Percentiles rank a stretch among this genome's conserved stretches.
Evolutionary conservation across 2,113 vertebrate species (phyloP).

Genomic region (Siniperca knerii): DNA sequence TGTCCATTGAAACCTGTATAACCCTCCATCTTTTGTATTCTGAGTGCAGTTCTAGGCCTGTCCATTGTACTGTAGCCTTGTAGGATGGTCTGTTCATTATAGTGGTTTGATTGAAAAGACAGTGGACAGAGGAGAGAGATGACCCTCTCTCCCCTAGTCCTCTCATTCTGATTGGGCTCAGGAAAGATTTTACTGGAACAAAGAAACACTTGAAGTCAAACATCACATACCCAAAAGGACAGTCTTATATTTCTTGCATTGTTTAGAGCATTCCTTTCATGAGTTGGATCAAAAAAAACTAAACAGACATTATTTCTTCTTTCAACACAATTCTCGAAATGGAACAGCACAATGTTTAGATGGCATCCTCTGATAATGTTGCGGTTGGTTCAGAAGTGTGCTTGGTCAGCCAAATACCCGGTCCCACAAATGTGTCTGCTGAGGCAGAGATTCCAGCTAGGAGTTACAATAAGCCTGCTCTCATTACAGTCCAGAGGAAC

Average conservation of each 20-base stretch:
- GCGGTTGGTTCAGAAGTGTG: constrained; percentile 65
- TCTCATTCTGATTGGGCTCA: constrained; percentile 49
- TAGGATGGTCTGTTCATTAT: constrained; percentile 67
- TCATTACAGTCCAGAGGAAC: constrained; percentile 59
- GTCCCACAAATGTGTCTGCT: constrained; percentile 64
- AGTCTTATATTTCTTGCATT: constrained; percentile 24
- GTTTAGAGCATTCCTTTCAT: constrained; percentile 21
- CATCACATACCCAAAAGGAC: constrained; percentile 19
- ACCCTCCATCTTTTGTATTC: constrained; percentile 42
- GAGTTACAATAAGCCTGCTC: constrained; percentile 63
- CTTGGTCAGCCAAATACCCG: constrained; percentile 71
- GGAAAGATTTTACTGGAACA: constrained; percentile 45
- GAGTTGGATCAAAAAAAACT: background rate
- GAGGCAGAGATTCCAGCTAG: constrained; percentile 63
- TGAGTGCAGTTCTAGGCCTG: constrained; percentile 19
- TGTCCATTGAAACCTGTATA: constrained; percentile 24
- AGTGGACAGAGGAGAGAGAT: constrained; percentile 49
- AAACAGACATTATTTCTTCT: background rate
- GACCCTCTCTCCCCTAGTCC: constrained; percentile 40
- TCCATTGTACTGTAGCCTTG: constrained; percentile 50
- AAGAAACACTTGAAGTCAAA: constrained; percentile 19
- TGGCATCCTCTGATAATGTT: constrained; percentile 67
- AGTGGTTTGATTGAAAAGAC: constrained; percentile 65
- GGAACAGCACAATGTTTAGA: constrained; percentile 57
- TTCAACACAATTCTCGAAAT: constrained; percentile 44